Base-by-base conservation (phyloP, 2,113 vertebrate species). In the Genyomyrus donnyi region DNA sequence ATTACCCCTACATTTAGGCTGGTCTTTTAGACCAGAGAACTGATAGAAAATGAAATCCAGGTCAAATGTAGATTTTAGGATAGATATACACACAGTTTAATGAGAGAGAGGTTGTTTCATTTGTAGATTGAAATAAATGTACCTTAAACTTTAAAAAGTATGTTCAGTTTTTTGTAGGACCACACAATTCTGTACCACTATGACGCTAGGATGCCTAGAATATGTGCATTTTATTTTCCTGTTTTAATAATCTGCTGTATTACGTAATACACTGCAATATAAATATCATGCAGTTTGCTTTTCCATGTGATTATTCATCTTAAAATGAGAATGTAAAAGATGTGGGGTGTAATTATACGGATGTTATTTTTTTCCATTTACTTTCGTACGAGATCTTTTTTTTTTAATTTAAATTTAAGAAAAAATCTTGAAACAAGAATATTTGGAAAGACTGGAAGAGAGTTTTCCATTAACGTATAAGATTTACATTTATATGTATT, bases 221-320 rank as follows among this genome's bases (percentile, higher is more conserved):
- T 86, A 39, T 42, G 6, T 48, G 87, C 19, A 83, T 88, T 48
- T 91, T 77, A 70, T 27, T 86, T 93, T 91, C 92, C 80, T 91
- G 89, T 92, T 90, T 92, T 80, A 56, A 87, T 91, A 91, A 90
- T 94, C 94, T 94, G 92, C 91, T 93, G 92, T 94, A 95, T 88
- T 89, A 42, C 58, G 89, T 91, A 91, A 93, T 90, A 90, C 90
- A 93, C 92, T 92, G 91, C 91, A 91, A 48, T 70, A 58, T 74
- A 80, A 90, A 89, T 91, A 89, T 46, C 91, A 39, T 92, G 91
- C 91, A 91, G 89, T 91, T 90, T 89, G 92, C 31, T 77, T 88
- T 88, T 46, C 31, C 86, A 86, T 35, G 27, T 52, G 74, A 53
- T 84, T 89, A 91, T 88, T 90, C 52, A 90, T 92, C 89, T 91